Evolutionary conservation across 2,888 invertebrate genomes (phyloP), one percentile per base, ranked within the genome.

Genomic region (Leptopilina drosophilae): DNA sequence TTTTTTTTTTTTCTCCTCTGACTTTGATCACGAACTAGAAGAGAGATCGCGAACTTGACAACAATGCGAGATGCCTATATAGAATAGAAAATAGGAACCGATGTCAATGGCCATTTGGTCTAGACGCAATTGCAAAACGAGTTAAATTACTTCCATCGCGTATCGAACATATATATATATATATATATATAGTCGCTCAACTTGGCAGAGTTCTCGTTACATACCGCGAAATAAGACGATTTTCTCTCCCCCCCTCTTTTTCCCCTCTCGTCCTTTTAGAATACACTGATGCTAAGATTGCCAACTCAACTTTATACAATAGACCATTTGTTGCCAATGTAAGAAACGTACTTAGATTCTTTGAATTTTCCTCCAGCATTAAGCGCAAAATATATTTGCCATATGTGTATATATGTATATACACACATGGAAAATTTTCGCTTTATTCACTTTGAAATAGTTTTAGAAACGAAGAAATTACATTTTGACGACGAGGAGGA

Each of bases 111-210:
- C 76, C 79, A 66, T 81, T 81, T 64, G 81, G 81, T 78, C 77
- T 80, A 77, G 81, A 81, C 78, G 78, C 78, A 77, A 82, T 81
- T 77, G 81, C 80, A 78, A 77, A 42, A 42, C 42, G 76, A 79
- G 78, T 77, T 78, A 82, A 82, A 80, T 82, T 80, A 79, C 75
- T 79, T 42, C 42, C 42, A 42, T 42, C 8, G 7, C 77, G 78
- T 76, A 73, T 66, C 78, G 80, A 80, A 79, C 79, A 78, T 65
- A 78, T 77, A 78, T 66, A 33, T 33, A 33, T 33, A 33, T 33
- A 33, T 33, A 78, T 33, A 33, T 33, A 33, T 33, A 33, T 33
- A 78, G 77, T 83, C 79, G 42, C 42, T 7, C 42, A 81, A 81
- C 78, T 81, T 80, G 77, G 76, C 78, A 64, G 59, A 49, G 20